Conservation (phyloP, 1,140 invertebrate genomes). For the Thrips palmi region DNA sequence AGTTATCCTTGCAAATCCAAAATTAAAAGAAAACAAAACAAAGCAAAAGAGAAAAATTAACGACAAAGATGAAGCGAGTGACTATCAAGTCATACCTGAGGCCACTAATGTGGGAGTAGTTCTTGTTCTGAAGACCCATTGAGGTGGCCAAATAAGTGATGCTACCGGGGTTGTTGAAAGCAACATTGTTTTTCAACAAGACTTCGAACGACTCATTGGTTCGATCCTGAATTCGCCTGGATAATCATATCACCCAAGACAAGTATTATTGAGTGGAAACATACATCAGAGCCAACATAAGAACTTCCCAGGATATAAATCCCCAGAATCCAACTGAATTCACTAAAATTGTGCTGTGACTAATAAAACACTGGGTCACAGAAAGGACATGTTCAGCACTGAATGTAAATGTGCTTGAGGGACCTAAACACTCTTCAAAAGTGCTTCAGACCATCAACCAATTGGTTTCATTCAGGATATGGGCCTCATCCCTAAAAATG, state of each 20-base stretch:
- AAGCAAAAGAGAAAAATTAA: constrained; percentile 6
- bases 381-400: no score
- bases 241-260: constrained; percentile 9
- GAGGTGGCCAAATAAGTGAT: constrained; percentile 55
- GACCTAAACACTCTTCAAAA: no score
- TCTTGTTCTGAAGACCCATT: constrained; percentile 46
- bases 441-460: no score
- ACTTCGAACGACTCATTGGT: constrained; percentile 66
- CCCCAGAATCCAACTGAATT: no score
- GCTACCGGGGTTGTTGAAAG: constrained; percentile 81
- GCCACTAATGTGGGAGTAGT: constrained; percentile 53
- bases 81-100: constrained; percentile 39
- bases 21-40: constrained; percentile 14
- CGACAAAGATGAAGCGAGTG: constrained; percentile 11
- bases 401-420: no score
- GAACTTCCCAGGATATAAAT: no score
- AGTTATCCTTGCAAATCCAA: constrained; percentile 10
- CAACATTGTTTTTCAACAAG: constrained; percentile 61
- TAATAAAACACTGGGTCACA: no score
- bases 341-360: no score
- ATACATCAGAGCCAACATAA: no score
- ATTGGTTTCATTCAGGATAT: no score
- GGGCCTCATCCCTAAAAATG: no score
- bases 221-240: constrained; percentile 55
- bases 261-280: no score